Percentiles rank a stretch among this genome's conserved stretches.
phyloP scores from a whole-genome alignment of 1,140 invertebrate species.

The Drosophila varians region DNA sequence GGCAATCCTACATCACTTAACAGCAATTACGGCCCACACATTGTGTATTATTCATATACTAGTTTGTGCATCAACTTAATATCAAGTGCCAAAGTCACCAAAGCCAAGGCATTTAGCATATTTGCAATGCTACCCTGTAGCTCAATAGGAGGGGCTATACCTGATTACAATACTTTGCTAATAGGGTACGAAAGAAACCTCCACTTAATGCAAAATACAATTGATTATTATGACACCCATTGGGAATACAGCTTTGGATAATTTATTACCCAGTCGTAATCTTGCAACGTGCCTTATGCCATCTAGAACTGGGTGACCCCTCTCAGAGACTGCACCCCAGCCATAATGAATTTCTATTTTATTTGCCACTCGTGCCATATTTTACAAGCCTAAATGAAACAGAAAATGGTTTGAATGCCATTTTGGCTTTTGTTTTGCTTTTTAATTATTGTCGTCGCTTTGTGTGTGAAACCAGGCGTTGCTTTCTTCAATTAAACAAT shows the following conservation, averaged over 20 bases:
- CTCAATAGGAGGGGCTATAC: background rate
- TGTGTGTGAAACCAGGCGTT: constrained; percentile 5
- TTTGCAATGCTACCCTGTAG: background rate
- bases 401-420: constrained; percentile 57
- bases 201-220: too few species aligned
- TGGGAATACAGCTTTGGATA: constrained; percentile 9
- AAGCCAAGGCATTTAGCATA: constrained; percentile 31
- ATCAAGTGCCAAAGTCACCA: constrained; percentile 29
- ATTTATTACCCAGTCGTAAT: constrained; percentile 11
- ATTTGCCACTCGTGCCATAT: constrained; percentile 30
- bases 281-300: constrained; percentile 6
- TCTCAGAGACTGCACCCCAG: constrained; percentile 1
- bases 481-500: constrained; percentile 48
- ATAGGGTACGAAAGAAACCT: background rate
- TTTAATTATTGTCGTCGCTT: constrained; percentile 39
- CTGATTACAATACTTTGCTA: background rate
- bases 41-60: constrained; percentile 15
- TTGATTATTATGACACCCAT: constrained; percentile 9
- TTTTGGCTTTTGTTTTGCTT: constrained; percentile 23
- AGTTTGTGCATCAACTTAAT: constrained; percentile 27
- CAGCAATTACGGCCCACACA: constrained; percentile 47
- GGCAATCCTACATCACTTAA: constrained; percentile 42
- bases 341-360: constrained; percentile 4
- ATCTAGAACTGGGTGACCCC: constrained; percentile 28
- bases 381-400: constrained; percentile 37